Evolutionary conservation across 2,888 invertebrate species (phyloP).

Genomic region (Hydroisotoma schaefferi): DNA sequence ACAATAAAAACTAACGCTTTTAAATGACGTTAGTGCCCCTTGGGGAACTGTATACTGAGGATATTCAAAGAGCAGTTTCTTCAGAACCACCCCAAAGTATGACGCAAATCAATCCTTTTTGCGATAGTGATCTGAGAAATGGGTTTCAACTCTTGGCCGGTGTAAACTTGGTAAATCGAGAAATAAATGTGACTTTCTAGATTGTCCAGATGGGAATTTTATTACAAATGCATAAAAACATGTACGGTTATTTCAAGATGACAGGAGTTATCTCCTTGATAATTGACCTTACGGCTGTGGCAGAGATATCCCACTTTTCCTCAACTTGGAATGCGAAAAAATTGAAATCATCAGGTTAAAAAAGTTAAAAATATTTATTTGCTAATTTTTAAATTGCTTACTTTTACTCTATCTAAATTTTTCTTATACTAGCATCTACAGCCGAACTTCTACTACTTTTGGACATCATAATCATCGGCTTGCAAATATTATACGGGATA

Average conservation of each 20-base stretch:
- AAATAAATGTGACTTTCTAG: too few relatives aligned
- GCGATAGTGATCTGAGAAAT: conserved; percentile 38
- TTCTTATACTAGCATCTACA: neutral
- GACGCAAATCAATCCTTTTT: conserved; percentile 36
- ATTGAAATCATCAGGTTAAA: neutral
- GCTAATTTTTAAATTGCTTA: neutral
- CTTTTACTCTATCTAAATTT: neutral
- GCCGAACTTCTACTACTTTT: neutral
- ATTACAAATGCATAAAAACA: too few relatives aligned
- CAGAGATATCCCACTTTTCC: conserved; percentile 23
- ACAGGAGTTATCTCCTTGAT: conserved; percentile 17
- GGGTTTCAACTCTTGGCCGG: conserved; percentile 35
- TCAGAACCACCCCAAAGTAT: conserved; percentile 6
- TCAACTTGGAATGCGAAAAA: conserved; percentile 16
- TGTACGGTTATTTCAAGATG: too few relatives aligned
- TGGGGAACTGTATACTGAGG: neutral
- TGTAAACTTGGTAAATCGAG: conserved; percentile 36
- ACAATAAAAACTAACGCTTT: neutral
- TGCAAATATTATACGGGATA: conserved; percentile 15
- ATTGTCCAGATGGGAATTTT: too few relatives aligned
- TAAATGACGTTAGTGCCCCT: neutral
- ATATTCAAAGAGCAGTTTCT: too few relatives aligned
- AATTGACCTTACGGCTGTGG: conserved; percentile 26
- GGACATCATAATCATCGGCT: neutral
- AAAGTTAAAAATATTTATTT: neutral